Evolutionary conservation across 1,140 invertebrate species (phyloP), one percentile per base, ranked within the genome.

Genomic region (Agrilus planipennis): DNA sequence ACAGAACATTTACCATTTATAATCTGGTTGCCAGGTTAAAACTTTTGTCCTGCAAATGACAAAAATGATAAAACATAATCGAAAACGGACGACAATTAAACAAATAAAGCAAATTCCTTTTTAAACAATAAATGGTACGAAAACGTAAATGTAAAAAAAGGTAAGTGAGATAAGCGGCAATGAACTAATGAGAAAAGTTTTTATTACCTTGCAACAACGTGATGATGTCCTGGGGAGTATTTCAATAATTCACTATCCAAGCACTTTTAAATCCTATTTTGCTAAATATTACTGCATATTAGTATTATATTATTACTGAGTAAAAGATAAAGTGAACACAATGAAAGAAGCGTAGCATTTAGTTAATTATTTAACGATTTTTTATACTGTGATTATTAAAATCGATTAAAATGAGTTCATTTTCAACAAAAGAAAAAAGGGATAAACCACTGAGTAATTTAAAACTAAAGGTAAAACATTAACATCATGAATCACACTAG

Each of bases 11-110:
- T 81, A 81, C 77, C 77, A 81, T 78, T 81, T 81, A 63, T 79
- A 78, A 69, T 81, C 79, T 73, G 75, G 76, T 70, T 80, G 79
- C 72, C 79, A 79, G 61, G 79, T 81, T 75, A 84, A 81, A 65
- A 79, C 77, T 73, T 84, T 82, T 72, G 80, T 84, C 77, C 81
- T 84, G 79, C 64, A 83, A 75, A 66, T 41, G 22, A 50, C 47
- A 46, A 32, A 38, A 49, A 43, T 39, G 16, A 28, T 10, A 12
- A 36, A 30, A 22, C 36, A 28, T 29, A 38, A 31, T 14, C 6
- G 15, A 31, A 6, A 31, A 31, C 14, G 6, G 6, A n/a, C 10
- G 15, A 14, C 6, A 31, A 31, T 6, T n/a, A 31, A 9, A 15
- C 15, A 15, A 15, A 10, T 31, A 14, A 31, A 31, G 15, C 23